Conservation (phyloP, 2,113 vertebrate species). For the Salvelinus namaycush region DNA sequence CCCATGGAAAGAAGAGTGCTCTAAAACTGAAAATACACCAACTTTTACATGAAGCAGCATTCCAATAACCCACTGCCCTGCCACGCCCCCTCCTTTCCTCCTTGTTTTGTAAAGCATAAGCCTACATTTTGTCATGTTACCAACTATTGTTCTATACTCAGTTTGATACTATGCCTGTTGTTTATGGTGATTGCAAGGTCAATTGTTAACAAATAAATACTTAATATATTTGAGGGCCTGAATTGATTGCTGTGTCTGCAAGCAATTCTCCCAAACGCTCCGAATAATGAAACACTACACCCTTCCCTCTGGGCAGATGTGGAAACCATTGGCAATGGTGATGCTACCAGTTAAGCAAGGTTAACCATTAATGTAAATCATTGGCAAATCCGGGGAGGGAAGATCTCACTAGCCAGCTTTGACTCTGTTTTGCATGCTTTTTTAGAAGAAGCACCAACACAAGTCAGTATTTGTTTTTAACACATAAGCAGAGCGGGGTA, state of each 20-base stretch:
- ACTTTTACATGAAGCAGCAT: slow-evolving; percentile 40
- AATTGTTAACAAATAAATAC: background rate
- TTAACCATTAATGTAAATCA: no score
- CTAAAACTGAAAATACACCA: slow-evolving; percentile 45
- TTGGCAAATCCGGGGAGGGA: no score
- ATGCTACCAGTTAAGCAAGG: no score
- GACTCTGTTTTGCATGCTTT: no score
- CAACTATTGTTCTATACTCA: background rate
- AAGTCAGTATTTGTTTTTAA: no score
- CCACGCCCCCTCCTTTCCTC: no score
- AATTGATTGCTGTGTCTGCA: background rate
- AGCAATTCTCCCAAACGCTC: background rate
- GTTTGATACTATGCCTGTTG: background rate
- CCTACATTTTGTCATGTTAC: background rate
- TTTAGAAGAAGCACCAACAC: no score
- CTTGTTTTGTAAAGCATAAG: background rate
- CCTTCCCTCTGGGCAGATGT: no score
- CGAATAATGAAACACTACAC: background rate
- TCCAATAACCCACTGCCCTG: slow-evolving; percentile 10
- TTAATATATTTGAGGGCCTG: background rate
- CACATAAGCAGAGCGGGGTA: no score
- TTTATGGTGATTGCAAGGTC: background rate
- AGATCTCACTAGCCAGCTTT: no score
- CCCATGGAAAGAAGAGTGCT: slow-evolving; percentile 39
- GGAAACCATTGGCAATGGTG: no score